Evolutionary conservation across 2,113 vertebrate species (phyloP).

Genomic region (Ptyas mucosa): DNA sequence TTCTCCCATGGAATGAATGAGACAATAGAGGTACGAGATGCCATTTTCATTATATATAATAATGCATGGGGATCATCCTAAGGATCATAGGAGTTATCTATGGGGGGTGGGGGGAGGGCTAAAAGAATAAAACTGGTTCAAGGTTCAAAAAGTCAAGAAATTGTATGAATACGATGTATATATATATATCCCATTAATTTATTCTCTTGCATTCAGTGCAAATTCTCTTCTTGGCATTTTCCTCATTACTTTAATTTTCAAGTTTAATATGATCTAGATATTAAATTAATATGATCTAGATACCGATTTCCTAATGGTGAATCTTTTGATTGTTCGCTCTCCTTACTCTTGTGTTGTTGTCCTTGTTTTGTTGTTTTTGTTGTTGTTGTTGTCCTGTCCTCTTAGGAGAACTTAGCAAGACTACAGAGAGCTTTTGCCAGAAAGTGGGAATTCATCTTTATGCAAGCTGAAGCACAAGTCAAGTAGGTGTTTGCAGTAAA

Average conservation of each 20-base stretch:
- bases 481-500: constrained; percentile 80
- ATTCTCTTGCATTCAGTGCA: neutral
- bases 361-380: neutral
- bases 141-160: constrained; percentile 9
- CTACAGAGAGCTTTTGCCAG: constrained; percentile 93
- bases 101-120: neutral
- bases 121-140: neutral
- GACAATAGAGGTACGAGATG: neutral
- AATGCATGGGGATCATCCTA: neutral
- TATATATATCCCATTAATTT: neutral
- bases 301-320: neutral
- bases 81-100: neutral
- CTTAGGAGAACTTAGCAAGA: constrained; percentile 91
- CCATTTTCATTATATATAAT: neutral
- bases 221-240: constrained; percentile 3
- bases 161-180: neutral
- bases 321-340: constrained; percentile 41
- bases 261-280: constrained; percentile 16
- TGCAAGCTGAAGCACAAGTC: constrained; percentile 97
- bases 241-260: neutral
- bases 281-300: constrained; percentile 22
- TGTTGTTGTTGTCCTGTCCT: constrained; percentile 36
- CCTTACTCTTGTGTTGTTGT: neutral
- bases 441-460: constrained; percentile 98
- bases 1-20: neutral